phyloP scores from a whole-genome alignment of 2,113 vertebrate species.

The Myodes glareolus region DNA sequence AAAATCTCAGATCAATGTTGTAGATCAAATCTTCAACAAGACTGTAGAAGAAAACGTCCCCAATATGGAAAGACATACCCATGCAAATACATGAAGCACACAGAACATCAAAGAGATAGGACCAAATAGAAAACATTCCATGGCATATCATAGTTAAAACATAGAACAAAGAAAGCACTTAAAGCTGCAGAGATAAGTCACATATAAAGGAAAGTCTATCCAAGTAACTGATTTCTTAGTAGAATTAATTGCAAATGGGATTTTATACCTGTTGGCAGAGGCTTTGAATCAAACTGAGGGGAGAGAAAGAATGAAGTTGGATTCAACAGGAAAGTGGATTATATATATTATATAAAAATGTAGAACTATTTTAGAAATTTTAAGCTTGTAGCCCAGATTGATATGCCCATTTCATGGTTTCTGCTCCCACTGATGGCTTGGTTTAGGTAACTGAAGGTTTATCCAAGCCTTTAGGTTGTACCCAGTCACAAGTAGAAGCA shows the following conservation, averaged over 20 bases:
- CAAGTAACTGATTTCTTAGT: background rate
- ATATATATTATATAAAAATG: background rate
- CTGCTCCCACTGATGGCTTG: background rate
- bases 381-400: fast-evolving
- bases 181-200: background rate
- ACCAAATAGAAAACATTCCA: background rate
- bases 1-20: background rate
- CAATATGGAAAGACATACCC: background rate
- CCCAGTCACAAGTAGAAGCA: background rate
- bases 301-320: background rate
- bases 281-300: background rate
- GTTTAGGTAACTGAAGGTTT: background rate
- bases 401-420: background rate
- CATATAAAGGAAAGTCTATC: background rate
- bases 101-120: background rate
- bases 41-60: background rate
- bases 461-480: background rate
- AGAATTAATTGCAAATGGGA: background rate
- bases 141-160: background rate
- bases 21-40: background rate
- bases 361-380: background rate
- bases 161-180: background rate
- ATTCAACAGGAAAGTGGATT: background rate
- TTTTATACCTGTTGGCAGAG: background rate
- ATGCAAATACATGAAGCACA: background rate